Conservation (phyloP, 2,797 vertebrate genomes). For the Darevskia mixta region DNA sequence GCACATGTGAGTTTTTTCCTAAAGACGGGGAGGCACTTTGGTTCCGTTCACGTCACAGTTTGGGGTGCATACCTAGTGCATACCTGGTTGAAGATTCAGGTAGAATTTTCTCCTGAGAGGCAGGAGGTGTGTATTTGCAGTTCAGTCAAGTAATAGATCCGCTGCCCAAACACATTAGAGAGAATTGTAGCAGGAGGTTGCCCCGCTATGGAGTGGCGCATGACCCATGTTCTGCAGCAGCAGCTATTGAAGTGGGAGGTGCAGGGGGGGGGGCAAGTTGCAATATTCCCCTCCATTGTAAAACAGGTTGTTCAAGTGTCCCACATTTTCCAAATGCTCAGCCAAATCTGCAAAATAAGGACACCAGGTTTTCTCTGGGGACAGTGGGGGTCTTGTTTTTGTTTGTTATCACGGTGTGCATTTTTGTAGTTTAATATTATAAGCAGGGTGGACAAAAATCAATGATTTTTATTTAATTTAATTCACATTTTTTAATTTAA, state of each 20-base stretch:
- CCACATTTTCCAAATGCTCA: background rate
- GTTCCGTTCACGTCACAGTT: background rate
- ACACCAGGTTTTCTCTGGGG: too few species aligned
- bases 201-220: background rate
- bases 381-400: too few species aligned
- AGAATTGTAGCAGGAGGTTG: background rate
- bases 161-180: background rate
- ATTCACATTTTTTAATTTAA: too few species aligned
- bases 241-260: background rate
- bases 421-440: too few species aligned
- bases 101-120: too few species aligned
- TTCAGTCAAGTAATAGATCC: background rate
- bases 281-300: background rate
- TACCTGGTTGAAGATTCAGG: background rate
- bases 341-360: background rate
- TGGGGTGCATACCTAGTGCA: background rate
- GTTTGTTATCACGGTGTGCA: too few species aligned
- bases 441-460: too few species aligned
- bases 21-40: fast-evolving
- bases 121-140: background rate
- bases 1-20: conserved; percentile 83
- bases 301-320: too few species aligned
- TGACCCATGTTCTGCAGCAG: background rate
- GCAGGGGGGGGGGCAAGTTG: background rate
- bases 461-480: too few species aligned